Base-by-base conservation (phyloP, 2,797 vertebrate genomes). In the Staurois parvus region DNA sequence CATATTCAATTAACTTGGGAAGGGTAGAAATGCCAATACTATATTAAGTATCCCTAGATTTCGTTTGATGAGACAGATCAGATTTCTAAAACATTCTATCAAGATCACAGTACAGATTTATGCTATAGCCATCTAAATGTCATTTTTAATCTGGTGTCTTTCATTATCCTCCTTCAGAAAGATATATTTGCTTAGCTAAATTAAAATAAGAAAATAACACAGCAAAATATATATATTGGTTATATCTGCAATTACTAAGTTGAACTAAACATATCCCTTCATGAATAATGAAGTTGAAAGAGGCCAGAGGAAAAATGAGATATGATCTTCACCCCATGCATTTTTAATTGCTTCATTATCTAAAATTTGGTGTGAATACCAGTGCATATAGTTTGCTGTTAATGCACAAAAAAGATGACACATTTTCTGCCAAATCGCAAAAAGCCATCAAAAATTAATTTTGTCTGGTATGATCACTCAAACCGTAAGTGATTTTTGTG, bases 301-400 rank as follows among this genome's bases (percentile, higher is more conserved):
- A 91, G 93, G 93, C 92, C 92, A 92, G 92, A 92, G 92, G 92
- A 94, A 93, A 94, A 93, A 93, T 89, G 88, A 93, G 94, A 95
- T 95, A 95, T 92, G 91, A 94, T 95, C 95, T 94, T 92, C 93
- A 94, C 94, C 92, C 92, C 92, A 93, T 95, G 93, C 93, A 93
- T 95, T 94, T 96, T 94, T 95, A 96, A 95, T 95, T 95, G 93
- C 94, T 95, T 95, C 94, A 94, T 95, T 95, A 95, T 95, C 92
- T 93, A 92, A 94, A 93, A 91, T 93, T 94, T 93, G 89, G 92
- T 94, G 90, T 91, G 93, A 94, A 94, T 94, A 94, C 92, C 91
- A 88, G 90, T 91, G 89, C 91, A 91, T 94, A 94, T 91, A 92
- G 91, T 93, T 93, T 93, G 92, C 93, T 94, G 92, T 93, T 95